phyloP scores from a whole-genome alignment of 2,888 invertebrate species.

The Apoderus coryli region DNA sequence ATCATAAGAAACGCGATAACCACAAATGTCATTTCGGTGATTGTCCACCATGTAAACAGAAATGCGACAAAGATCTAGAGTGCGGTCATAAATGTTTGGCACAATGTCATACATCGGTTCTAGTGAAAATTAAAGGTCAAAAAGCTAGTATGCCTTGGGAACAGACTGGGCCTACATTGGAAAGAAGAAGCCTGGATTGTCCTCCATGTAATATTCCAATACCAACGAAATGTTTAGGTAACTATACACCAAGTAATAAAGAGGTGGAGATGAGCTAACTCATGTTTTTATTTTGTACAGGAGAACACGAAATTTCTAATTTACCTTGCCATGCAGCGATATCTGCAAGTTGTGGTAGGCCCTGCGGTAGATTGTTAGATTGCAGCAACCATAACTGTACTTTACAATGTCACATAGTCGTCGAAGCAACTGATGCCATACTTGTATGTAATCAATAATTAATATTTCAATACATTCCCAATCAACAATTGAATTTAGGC shows the following conservation, averaged over 20 bases:
- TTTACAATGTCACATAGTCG: conserved; percentile 54
- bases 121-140: conserved; percentile 41
- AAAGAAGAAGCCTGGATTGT: conserved; percentile 45
- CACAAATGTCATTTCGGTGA: conserved; percentile 73
- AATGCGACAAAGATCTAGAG: conserved; percentile 45
- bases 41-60: conserved; percentile 69
- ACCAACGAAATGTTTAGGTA: conserved; percentile 48
- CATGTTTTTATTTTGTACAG: too few species aligned
- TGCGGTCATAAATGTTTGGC: conserved; percentile 58
- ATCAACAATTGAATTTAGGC: too few species aligned
- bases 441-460: conserved; percentile 5
- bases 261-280: too few species aligned
- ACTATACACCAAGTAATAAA: too few species aligned
- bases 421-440: conserved; percentile 29
- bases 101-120: conserved; percentile 62
- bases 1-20: conserved; percentile 55
- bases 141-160: conserved; percentile 57
- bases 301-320: conserved; percentile 51
- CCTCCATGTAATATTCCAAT: conserved; percentile 58
- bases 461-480: too few species aligned
- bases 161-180: conserved; percentile 30
- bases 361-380: conserved; percentile 53
- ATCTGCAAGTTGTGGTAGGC: conserved; percentile 62
- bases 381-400: conserved; percentile 72
- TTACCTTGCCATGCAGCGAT: conserved; percentile 57